These are phyloP conservation scores for Meleagris gallopavo DNA, from an alignment of 2,113 vertebrate genomes.

Conservation along the genomic window DNA sequence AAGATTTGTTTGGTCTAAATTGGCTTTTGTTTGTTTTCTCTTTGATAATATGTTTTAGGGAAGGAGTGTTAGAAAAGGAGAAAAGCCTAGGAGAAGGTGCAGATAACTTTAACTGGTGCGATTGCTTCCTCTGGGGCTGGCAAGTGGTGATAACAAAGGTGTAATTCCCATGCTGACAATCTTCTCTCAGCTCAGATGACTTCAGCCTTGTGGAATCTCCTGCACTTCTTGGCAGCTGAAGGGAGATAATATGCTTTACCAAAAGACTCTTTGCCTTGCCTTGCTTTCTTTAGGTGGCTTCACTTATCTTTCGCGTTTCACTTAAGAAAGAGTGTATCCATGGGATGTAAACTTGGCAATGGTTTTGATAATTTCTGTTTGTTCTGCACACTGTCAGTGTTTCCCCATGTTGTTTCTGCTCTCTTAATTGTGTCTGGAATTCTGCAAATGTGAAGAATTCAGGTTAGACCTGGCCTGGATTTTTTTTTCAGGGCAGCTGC, in stretches of 20 bases:
- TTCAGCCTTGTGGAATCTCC: constrained; percentile 59
- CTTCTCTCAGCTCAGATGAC: constrained; percentile 32
- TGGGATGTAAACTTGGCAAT: constrained; percentile 59
- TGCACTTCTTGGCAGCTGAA: neutral
- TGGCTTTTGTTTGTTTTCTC: constrained; percentile 36
- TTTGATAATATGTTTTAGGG: neutral
- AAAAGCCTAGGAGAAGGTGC: neutral
- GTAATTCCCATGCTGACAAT: neutral
- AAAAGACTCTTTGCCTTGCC: constrained; percentile 5
- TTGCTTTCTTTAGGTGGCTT: constrained; percentile 18
- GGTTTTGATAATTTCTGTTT: constrained; percentile 61
- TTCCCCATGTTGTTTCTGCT: constrained; percentile 45
- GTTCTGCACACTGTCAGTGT: neutral
- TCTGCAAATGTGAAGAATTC: constrained; percentile 75
- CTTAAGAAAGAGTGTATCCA: constrained; percentile 34
- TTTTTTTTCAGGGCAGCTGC: constrained; percentile 75
- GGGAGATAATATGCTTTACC: neutral
- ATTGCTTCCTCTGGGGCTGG: neutral
- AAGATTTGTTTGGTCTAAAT: neutral
- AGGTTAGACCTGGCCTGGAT: constrained; percentile 51
- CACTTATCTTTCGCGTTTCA: constrained; percentile 19
- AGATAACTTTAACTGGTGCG: neutral
- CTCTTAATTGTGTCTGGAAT: constrained; percentile 72
- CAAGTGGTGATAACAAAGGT: constrained; percentile 3
- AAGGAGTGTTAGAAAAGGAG: constrained; percentile 35